Percentiles rank a stretch among this genome's conserved stretches.
Evolutionary conservation across 2,888 invertebrate species (phyloP).

Genomic region (Prosapia bicincta): DNA sequence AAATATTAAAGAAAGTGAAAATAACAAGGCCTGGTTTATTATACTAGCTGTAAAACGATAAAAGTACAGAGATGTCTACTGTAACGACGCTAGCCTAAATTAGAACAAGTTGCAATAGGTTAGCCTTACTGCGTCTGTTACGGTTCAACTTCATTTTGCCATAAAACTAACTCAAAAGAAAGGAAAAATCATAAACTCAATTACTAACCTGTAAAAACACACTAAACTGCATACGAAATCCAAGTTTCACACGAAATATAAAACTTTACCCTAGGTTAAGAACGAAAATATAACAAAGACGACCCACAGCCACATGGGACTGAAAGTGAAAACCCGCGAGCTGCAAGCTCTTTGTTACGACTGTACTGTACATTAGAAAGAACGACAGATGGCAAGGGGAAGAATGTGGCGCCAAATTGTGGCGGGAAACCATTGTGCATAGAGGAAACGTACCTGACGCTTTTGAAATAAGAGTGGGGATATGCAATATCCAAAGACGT

Average conservation of each 20-base stretch:
- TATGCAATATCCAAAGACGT: too few species aligned
- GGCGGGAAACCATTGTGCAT: constrained; percentile 24
- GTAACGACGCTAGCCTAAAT: too few species aligned
- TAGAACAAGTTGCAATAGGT: too few species aligned
- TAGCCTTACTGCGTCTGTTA: background rate
- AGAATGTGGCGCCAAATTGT: constrained; percentile 25
- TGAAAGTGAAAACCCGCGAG: background rate
- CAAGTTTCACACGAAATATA: background rate
- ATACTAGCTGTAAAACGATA: too few species aligned
- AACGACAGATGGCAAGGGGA: constrained; percentile 18
- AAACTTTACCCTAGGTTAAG: background rate
- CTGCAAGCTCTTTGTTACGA: background rate
- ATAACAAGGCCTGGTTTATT: too few species aligned
- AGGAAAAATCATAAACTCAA: too few species aligned
- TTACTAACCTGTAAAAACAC: background rate
- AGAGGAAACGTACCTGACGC: background rate
- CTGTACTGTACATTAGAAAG: background rate
- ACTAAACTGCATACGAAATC: background rate
- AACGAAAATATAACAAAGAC: background rate
- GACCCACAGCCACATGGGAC: background rate
- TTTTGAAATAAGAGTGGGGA: background rate
- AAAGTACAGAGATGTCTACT: too few species aligned
- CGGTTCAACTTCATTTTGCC: background rate
- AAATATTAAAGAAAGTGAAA: too few species aligned
- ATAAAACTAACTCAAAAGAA: background rate